Evolutionary conservation across 1,140 invertebrate species (phyloP).

Genomic region (Drosophila bocki): DNA sequence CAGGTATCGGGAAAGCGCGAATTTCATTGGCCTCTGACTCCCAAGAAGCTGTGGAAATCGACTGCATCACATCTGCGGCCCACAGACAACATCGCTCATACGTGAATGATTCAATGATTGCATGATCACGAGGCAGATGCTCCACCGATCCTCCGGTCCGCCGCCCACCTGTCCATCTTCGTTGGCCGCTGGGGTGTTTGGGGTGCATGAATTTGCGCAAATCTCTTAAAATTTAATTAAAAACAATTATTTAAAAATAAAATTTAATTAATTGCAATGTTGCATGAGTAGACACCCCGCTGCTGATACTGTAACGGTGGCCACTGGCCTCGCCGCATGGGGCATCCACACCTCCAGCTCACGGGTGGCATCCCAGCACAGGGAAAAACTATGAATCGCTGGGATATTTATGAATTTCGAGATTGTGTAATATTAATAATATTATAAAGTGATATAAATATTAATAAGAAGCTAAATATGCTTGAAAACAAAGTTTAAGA

Average conservation of each 20-base stretch:
- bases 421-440: background rate
- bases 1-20: constrained; percentile 46
- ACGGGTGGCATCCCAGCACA: constrained; percentile 56
- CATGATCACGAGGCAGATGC: constrained; percentile 68
- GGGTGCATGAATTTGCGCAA: constrained; percentile 73
- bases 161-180: constrained; percentile 50
- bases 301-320: constrained; percentile 74
- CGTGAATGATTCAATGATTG: constrained; percentile 76
- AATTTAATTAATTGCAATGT: constrained; percentile 82
- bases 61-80: constrained; percentile 29
- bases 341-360: constrained; percentile 67
- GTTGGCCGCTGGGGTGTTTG: constrained; percentile 43
- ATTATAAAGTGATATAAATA: background rate
- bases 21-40: constrained; percentile 75
- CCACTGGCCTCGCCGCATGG: constrained; percentile 73
- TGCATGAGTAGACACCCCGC: constrained; percentile 75
- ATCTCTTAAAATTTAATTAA: constrained; percentile 77
- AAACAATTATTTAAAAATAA: constrained; percentile 83
- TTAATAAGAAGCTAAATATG: background rate
- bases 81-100: constrained; percentile 43
- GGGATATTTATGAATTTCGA: too few species aligned
- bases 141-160: constrained; percentile 17
- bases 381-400: background rate
- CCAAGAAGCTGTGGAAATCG: constrained; percentile 54
- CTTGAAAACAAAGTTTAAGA: background rate